These are phyloP conservation scores for Cephus runcator DNA, from an alignment of 2,888 invertebrate genomes.

Conservation along the genomic window DNA sequence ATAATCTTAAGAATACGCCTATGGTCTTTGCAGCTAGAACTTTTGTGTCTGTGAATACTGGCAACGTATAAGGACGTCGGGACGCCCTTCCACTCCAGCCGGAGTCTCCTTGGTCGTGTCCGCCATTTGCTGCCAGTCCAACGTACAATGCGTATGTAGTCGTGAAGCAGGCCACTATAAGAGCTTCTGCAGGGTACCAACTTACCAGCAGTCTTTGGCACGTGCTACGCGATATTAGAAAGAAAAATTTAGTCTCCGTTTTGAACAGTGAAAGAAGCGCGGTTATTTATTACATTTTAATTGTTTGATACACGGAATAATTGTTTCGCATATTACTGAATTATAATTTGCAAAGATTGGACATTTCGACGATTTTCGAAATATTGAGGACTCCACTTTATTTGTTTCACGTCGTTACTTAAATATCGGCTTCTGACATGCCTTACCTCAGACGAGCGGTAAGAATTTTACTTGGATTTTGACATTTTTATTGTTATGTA, in stretches of 20 bases:
- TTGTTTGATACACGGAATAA: background rate
- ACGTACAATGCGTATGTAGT: conserved; percentile 4
- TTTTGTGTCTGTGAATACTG: background rate
- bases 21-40: background rate
- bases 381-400: background rate
- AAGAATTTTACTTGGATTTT: conserved; percentile 22
- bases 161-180: conserved; percentile 36
- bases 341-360: background rate
- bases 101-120: background rate
- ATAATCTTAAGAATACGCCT: background rate
- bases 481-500: background rate
- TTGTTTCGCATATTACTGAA: background rate
- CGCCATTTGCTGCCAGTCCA: background rate
- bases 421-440: conserved; percentile 23
- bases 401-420: background rate
- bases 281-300: background rate
- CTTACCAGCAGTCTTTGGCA: conserved; percentile 44
- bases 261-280: background rate
- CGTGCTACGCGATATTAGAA: conserved; percentile 30
- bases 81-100: background rate
- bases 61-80: background rate
- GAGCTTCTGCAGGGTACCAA: conserved; percentile 46
- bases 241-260: background rate
- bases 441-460: conserved; percentile 41
- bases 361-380: background rate